phyloP scores from a whole-genome alignment of 2,888 invertebrate species.

The Escarpia spicata region DNA sequence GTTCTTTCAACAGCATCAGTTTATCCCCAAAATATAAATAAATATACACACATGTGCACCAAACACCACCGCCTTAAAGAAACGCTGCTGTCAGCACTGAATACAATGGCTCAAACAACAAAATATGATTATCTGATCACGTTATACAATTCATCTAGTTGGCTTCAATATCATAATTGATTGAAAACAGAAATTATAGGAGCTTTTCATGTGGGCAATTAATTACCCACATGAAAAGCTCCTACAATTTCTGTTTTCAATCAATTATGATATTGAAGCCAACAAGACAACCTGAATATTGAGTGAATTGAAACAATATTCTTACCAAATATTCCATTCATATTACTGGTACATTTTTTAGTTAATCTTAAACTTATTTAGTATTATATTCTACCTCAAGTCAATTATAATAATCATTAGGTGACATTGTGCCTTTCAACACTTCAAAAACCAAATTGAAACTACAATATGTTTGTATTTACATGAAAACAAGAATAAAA shows the following conservation, averaged over 20 bases:
- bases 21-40: background rate
- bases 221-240: background rate
- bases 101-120: too few species aligned
- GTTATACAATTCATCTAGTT: background rate
- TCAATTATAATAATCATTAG: conserved; percentile 23
- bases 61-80: too few species aligned
- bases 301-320: too few species aligned
- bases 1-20: background rate
- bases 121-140: too few species aligned
- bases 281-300: too few species aligned
- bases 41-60: background rate
- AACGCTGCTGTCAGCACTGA: too few species aligned
- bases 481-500: background rate
- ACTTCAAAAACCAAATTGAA: background rate
- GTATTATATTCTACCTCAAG: background rate
- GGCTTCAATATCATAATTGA: too few species aligned
- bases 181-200: too few species aligned
- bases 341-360: too few species aligned
- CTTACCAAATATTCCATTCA: too few species aligned
- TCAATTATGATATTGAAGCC: too few species aligned
- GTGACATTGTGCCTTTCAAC: background rate
- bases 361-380: background rate
- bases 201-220: background rate
- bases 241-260: too few species aligned
- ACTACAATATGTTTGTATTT: background rate